A percentile compares a stretch with the other conserved stretches of the same genome.
Conservation (phyloP, 2,888 invertebrate genomes). For the Apamea epomidion region DNA sequence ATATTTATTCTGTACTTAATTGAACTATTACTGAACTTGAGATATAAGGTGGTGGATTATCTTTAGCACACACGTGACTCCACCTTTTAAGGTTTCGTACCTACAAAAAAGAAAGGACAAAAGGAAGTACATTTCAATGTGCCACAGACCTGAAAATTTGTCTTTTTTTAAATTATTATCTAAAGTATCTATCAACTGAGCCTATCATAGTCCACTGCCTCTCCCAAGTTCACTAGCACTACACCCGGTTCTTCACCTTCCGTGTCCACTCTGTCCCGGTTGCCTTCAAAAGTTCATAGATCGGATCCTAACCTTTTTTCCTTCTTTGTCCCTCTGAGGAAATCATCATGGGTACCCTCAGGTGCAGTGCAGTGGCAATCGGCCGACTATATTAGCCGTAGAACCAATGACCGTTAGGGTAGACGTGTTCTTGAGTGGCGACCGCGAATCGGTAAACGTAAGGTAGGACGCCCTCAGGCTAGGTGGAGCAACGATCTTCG, state of each 20-base stretch:
- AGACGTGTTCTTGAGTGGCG: no score
- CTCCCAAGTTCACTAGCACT: background rate
- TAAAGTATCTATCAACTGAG: background rate
- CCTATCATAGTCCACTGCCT: background rate
- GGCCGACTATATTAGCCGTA: no score
- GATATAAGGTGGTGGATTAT: conserved; percentile 33
- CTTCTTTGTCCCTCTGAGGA: background rate
- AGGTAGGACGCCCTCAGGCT: no score
- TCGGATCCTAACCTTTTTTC: background rate
- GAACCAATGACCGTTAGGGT: no score
- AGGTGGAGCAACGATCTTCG: no score
- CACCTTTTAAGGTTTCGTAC: conserved; percentile 42
- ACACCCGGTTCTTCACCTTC: background rate
- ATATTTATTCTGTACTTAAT: conserved; percentile 34
- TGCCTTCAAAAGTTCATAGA: background rate
- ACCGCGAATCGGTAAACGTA: no score
- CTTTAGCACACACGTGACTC: conserved; percentile 5
- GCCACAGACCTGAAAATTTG: background rate
- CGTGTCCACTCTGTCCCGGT: no score
- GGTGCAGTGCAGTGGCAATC: no score
- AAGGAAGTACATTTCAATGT: background rate
- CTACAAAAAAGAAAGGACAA: conserved; percentile 15
- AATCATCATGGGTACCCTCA: background rate
- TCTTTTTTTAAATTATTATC: background rate
- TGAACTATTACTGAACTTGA: conserved; percentile 39